Evolutionary conservation across 2,113 vertebrate species (phyloP), one percentile per base, ranked within the genome.

Genomic region (Zosterops lateralis): DNA sequence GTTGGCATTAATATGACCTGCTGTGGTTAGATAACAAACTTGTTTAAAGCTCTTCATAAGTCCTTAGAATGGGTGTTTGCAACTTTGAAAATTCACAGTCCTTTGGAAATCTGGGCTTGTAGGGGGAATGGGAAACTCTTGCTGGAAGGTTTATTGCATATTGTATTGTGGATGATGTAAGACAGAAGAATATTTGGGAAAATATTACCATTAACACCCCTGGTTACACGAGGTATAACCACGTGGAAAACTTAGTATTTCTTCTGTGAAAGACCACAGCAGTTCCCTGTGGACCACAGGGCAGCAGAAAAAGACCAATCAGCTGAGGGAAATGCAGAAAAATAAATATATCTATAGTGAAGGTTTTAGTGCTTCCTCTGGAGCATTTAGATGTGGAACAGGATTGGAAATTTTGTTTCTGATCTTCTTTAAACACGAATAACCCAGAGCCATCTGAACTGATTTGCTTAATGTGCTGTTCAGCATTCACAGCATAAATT

Each of bases 391-490:
- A 71, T 38, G 53, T 58, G 64, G 56, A 70, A 38, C 32, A 74
- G 76, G 86, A 84, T 56, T 60, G 54, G 91, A 92, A 90, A 92
- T 95, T 90, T 92, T 90, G 82, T 93, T 94, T 92, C 93, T 90
- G 86, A 76, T 95, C 76, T 88, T 66, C 89, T 89, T 92, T 78
- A 92, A 96, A 93, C 79, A 86, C 16, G 87, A 90, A 79, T 68
- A 92, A 89, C 93, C 89, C 67, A 6, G 62, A 94, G 79, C 62
- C 71, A 75, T 91, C 87, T 83, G 93, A 95, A 60, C 75, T 94
- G 96, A 95, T 94, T 93, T 92, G 76, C 93, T 90, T 92, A 96
- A 91, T 85, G 60, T 32, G 66, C 87, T 95, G 93, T 51, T 96
- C 92, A 84, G 93, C 89, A 92, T 95, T 96, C 95, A 76, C 6